phyloP scores from a whole-genome alignment of 2,797 vertebrate genomes.

The Gambusia yucatana region DNA sequence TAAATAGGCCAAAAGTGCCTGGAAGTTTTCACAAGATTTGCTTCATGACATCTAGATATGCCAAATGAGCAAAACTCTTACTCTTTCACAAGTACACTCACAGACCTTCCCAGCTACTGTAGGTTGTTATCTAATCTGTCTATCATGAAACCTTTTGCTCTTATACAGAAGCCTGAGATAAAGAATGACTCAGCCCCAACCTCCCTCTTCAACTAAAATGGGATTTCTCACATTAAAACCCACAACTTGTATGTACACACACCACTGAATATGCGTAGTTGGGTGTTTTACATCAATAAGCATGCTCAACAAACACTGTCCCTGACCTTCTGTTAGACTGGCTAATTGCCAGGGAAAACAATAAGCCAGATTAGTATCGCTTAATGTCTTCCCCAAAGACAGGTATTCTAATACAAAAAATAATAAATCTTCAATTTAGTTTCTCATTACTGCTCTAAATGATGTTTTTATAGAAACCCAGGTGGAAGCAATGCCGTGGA shows the following conservation, averaged over 20 bases:
- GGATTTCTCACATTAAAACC: slow-evolving; percentile 31
- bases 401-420: slow-evolving; percentile 64
- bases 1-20: not conserved
- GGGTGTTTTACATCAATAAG: slow-evolving; percentile 66
- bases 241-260: slow-evolving; percentile 40
- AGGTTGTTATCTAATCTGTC: slow-evolving; percentile 46
- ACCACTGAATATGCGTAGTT: slow-evolving; percentile 48
- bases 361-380: slow-evolving; percentile 73
- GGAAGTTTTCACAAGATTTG: slow-evolving; percentile 34
- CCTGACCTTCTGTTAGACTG: slow-evolving; percentile 47
- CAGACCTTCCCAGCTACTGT: slow-evolving; percentile 9
- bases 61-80: slow-evolving; percentile 16
- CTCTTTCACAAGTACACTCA: not conserved
- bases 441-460: slow-evolving; percentile 69
- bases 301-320: slow-evolving; percentile 43
- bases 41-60: slow-evolving; percentile 26
- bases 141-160: slow-evolving; percentile 45
- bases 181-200: slow-evolving; percentile 23
- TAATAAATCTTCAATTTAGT: slow-evolving; percentile 69
- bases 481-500: slow-evolving; percentile 43
- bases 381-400: slow-evolving; percentile 61
- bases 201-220: slow-evolving; percentile 25
- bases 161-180: slow-evolving; percentile 32
- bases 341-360: slow-evolving; percentile 71
- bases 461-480: slow-evolving; percentile 57